phyloP scores from a whole-genome alignment of 2,113 vertebrate species.

The Python bivittatus region DNA sequence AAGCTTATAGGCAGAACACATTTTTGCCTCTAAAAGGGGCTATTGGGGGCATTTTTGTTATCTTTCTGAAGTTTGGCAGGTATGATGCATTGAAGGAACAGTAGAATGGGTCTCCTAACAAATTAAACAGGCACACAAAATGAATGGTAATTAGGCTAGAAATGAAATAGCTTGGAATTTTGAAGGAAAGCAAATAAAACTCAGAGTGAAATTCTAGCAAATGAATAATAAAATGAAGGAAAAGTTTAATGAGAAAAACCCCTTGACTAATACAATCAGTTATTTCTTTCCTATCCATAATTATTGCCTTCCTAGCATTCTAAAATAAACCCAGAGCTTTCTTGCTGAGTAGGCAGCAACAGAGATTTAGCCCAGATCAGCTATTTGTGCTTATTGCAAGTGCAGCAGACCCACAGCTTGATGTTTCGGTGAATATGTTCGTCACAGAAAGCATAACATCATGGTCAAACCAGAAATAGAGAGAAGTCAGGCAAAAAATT shows the following conservation, averaged over 20 bases:
- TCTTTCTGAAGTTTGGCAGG: neutral
- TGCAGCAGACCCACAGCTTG: neutral
- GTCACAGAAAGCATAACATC: neutral
- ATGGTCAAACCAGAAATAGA: neutral
- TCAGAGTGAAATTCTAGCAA: neutral
- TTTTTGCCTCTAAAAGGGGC: neutral
- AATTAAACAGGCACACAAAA: neutral
- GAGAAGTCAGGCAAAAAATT: neutral
- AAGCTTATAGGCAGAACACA: neutral
- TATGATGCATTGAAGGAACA: neutral
- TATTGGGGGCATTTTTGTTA: neutral
- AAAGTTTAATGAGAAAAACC: neutral
- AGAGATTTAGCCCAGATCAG: neutral
- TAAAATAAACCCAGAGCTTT: neutral
- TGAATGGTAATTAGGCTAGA: neutral
- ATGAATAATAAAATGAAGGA: neutral
- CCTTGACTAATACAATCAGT: neutral
- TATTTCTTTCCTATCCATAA: neutral
- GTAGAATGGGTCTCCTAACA: neutral
- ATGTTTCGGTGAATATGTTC: neutral
- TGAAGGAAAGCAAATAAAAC: neutral
- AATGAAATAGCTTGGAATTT: neutral
- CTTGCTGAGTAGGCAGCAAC: neutral
- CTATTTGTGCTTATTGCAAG: neutral
- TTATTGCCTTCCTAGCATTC: neutral